Evolutionary conservation across 2,113 vertebrate genomes (phyloP), one percentile per base, ranked within the genome.

Genomic region (Elephas maximus): DNA sequence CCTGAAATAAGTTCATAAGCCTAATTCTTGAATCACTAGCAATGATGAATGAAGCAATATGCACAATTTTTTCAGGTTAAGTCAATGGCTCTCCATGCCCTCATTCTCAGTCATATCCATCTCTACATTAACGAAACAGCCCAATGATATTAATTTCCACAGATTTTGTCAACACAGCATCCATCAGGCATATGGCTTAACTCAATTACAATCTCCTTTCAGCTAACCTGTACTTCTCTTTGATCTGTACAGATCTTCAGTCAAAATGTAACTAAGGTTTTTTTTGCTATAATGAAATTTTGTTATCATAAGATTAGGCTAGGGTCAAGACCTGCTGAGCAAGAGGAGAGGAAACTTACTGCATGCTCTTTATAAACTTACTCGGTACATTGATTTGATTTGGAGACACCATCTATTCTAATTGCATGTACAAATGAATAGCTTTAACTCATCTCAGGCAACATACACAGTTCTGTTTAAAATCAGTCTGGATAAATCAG

Each of bases 201-300:
- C 26, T 74, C 23, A 15, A 84, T 48, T 48, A 41, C 7, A 53
- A 17, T 37, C 33, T 80, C 44, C 67, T 77, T 81, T 76, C 53
- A 69, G 41, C 33, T 33, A 30, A 78, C 45, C 30, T 69, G 1
- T 28, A 53, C 77, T 88, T 95, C 71, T 92, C 48, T 90, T 90
- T 92, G 44, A 41, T 83, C 20, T 63, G 8, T 92, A 9, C 5
- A 74, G 41, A 44, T 95, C 71, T 93, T 71, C 57, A 81, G 60
- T 48, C 51, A 93, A 92, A 93, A 57, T 77, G 26, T 73, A 48
- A 4, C 26, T 65, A 51, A 74, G 73, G 17, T 81, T 51, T 45
- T 45, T 88, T 91, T 91, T 71, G 23, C 15, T 89, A 6, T n/a
- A 65, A 76, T 89, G 26, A 91, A 86, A 65, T 77, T 77, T 63